These are phyloP conservation scores for Acheta domesticus DNA, from an alignment of 2,888 invertebrate species.

Conservation along the genomic window DNA sequence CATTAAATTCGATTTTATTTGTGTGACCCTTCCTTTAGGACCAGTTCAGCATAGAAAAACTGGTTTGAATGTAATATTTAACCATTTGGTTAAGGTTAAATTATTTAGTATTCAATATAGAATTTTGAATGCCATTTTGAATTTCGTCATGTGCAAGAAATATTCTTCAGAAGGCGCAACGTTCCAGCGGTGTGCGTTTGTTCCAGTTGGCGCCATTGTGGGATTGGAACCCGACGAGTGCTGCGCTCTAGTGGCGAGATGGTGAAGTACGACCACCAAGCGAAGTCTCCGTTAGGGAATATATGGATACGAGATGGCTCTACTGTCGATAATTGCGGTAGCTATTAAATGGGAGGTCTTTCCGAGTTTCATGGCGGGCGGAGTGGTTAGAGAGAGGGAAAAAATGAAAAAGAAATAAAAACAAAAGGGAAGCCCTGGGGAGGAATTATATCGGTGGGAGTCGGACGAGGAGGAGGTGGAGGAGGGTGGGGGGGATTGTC, in stretches of 20 bases:
- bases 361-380: constrained; percentile 50
- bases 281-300: background rate
- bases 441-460: constrained; percentile 35
- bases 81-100: no score
- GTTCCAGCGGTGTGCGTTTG: no score
- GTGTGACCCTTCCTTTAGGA: no score
- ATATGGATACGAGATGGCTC: constrained; percentile 33
- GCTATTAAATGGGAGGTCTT: constrained; percentile 51
- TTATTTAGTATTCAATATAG: no score
- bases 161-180: no score
- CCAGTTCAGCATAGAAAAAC: no score
- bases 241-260: constrained; percentile 20
- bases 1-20: no score
- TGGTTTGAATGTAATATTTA: no score
- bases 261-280: background rate
- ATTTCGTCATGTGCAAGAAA: no score
- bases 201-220: background rate
- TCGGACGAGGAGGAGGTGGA: constrained; percentile 26
- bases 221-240: background rate
- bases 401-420: constrained; percentile 35
- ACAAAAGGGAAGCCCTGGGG: constrained; percentile 33
- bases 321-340: constrained; percentile 39
- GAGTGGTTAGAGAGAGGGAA: constrained; percentile 32
- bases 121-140: no score
- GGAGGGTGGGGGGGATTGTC: constrained; percentile 27